Evolutionary conservation across 1,140 invertebrate species (phyloP).

Genomic region (Aphaenogaster ashmeadi): DNA sequence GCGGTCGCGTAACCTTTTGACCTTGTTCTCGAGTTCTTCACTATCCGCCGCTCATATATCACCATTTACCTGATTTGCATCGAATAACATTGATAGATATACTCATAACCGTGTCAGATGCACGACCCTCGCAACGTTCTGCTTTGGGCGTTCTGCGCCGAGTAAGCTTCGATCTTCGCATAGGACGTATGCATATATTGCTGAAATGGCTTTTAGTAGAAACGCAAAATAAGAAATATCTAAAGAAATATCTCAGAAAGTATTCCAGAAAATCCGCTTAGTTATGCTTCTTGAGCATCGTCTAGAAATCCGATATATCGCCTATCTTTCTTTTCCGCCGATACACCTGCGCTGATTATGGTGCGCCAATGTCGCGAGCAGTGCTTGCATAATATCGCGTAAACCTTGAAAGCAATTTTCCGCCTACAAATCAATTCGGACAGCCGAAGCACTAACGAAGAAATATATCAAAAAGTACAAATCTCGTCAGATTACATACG

Average conservation of each 20-base stretch:
- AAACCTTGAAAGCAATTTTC: slow-evolving; percentile 37
- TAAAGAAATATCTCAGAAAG: neutral
- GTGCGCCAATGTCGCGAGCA: neutral
- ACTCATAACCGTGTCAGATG: neutral
- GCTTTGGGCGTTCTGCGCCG: neutral
- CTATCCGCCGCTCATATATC: neutral
- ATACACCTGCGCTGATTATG: slow-evolving; percentile 25
- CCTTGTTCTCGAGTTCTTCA: slow-evolving; percentile 62
- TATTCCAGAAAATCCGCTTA: slow-evolving; percentile 16
- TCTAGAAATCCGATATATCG: neutral
- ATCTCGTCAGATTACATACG: neutral
- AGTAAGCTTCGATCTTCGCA: neutral
- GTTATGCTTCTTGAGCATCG: neutral
- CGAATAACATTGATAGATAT: neutral
- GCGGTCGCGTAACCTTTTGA: slow-evolving; percentile 65
- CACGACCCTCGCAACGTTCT: neutral
- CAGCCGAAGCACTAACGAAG: neutral
- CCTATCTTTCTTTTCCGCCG: slow-evolving; percentile 5
- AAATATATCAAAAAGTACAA: neutral
- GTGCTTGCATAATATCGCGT: slow-evolving; percentile 47
- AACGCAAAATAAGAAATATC: neutral
- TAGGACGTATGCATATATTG: neutral
- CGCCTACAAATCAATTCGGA: slow-evolving; percentile 21
- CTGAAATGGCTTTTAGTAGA: neutral
- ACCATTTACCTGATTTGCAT: slow-evolving; percentile 50